phyloP scores from a whole-genome alignment of 64 coral and sea anemone species.

The Platygyra sinensis region DNA sequence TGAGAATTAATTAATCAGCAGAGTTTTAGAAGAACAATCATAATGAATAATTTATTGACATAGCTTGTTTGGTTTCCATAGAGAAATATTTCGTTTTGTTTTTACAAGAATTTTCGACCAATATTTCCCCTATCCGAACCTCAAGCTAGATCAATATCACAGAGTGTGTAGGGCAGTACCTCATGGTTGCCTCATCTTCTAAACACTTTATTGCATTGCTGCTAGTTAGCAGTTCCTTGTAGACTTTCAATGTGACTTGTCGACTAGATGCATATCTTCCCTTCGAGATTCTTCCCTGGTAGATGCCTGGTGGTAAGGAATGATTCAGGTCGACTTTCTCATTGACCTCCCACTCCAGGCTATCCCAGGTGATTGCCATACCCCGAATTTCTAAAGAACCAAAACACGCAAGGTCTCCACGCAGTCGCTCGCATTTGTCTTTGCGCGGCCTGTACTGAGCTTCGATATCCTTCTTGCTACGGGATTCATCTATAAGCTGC shows the following conservation, averaged over 20 bases:
- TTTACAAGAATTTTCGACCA: too few species aligned
- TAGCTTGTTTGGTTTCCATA: too few species aligned
- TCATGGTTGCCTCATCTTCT: conserved; percentile 24
- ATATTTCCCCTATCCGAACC: too few species aligned
- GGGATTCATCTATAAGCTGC: conserved; percentile 30
- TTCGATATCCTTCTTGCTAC: conserved; percentile 1
- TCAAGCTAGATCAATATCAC: too few species aligned
- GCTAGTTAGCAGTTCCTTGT: conserved; percentile 26
- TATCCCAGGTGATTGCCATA: not conserved
- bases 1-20: too few species aligned
- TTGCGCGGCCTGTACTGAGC: conserved; percentile 3
- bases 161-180: not conserved
- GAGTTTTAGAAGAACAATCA: too few species aligned
- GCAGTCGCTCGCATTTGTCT: not conserved
- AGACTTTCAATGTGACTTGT: conserved; percentile 31
- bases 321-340: not conserved
- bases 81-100: too few species aligned
- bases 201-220: conserved; percentile 25
- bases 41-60: too few species aligned
- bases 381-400: conserved; percentile 20
- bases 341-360: conserved; percentile 24
- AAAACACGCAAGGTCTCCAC: conserved; percentile 32
- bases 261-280: not conserved
- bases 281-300: conserved; percentile 7
- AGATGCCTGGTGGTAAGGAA: conserved; percentile 6